Conservation (phyloP, 37 sponge, comb jelly and placozoan species). For the Corticium candelabrum region DNA sequence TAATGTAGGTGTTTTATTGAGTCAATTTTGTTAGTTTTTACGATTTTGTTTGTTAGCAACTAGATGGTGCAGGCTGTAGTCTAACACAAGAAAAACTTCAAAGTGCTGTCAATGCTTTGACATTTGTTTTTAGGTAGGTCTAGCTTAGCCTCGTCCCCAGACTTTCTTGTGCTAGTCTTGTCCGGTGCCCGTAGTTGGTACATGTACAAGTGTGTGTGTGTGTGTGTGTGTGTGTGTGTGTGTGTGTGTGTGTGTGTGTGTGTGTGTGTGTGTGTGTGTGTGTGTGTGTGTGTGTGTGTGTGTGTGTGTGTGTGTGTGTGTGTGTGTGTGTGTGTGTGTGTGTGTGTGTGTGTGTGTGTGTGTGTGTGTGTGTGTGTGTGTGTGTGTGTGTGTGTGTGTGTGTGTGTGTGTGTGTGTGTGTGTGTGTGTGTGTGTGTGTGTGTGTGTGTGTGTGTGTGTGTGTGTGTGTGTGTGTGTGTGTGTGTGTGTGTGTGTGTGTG, state of each 20-base stretch:
- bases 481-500: too few relatives aligned
- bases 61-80: background rate
- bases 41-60: background rate
- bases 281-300: conserved; percentile 2
- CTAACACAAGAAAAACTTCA: background rate
- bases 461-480: too few relatives aligned
- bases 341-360: background rate
- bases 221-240: conserved; percentile 23
- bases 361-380: too few relatives aligned
- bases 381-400: too few relatives aligned
- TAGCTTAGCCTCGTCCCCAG: too few relatives aligned
- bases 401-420: too few relatives aligned
- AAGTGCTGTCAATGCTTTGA: conserved; percentile 3
- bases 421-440: too few relatives aligned
- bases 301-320: background rate
- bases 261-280: conserved; percentile 11
- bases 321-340: conserved; percentile 11
- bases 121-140: conserved; percentile 14
- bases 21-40: background rate
- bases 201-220: conserved; percentile 32
- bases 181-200: too few relatives aligned
- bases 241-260: conserved; percentile 28
- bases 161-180: too few relatives aligned
- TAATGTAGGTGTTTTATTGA: background rate
- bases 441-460: too few relatives aligned